Evolutionary conservation across 2,113 vertebrate species (phyloP).

Genomic region (Rhegmatorhina hoffmannsi): DNA sequence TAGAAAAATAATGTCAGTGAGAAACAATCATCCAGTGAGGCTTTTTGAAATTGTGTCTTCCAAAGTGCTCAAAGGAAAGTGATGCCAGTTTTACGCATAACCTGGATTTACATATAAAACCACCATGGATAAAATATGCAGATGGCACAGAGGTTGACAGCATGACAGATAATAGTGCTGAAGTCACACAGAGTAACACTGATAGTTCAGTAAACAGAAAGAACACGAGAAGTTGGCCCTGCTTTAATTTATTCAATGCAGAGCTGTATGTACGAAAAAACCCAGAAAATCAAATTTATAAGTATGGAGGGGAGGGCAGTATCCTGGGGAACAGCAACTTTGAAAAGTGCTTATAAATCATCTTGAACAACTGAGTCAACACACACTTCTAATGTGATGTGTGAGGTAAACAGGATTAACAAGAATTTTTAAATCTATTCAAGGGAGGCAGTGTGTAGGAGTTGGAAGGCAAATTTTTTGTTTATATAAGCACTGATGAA

Average conservation of each 20-base stretch:
- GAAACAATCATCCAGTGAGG: background rate
- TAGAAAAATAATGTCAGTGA: background rate
- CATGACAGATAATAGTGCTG: background rate
- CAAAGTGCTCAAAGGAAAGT: background rate
- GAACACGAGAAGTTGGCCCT: background rate
- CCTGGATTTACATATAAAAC: background rate
- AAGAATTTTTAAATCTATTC: background rate
- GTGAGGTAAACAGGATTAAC: background rate
- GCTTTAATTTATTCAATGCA: background rate
- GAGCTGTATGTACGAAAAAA: background rate
- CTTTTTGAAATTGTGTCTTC: background rate
- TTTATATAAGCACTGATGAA: background rate
- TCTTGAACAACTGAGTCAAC: background rate
- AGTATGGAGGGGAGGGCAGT: background rate
- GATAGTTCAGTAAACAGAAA: background rate
- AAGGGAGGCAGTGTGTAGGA: background rate
- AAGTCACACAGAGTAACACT: background rate
- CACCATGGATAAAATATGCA: background rate
- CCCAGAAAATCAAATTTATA: background rate
- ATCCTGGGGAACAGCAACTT: constrained; percentile 1
- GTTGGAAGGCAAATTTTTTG: background rate
- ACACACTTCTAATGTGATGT: background rate
- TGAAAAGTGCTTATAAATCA: constrained; percentile 19
- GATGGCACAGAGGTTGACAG: background rate
- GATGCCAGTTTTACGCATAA: background rate